Evolutionary conservation across 2,797 vertebrate genomes (phyloP).

Genomic region (Dromococcyx pavoninus): DNA sequence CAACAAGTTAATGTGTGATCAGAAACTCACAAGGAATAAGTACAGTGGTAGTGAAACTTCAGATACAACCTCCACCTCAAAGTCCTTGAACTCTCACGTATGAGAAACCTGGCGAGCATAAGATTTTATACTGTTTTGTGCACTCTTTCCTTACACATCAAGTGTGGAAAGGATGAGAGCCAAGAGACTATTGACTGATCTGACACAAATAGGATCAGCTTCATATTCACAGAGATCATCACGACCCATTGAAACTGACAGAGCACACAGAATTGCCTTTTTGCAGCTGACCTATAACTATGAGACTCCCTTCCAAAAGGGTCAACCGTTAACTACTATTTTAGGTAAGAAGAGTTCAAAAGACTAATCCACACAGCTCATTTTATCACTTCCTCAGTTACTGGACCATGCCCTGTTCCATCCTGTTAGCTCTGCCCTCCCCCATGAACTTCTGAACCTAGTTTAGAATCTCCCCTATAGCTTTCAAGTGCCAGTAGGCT

Average conservation of each 20-base stretch:
- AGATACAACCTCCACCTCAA: not conserved
- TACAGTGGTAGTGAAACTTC: not conserved
- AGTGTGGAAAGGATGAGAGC: not conserved
- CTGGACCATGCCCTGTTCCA: not conserved
- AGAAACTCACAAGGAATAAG: conserved; percentile 15
- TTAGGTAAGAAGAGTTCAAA: conserved; percentile 3
- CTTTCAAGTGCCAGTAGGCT: not conserved
- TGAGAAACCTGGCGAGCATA: not conserved
- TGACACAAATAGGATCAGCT: not conserved
- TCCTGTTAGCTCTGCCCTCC: not conserved
- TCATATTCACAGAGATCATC: not conserved
- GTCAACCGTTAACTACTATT: not conserved
- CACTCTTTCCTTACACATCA: not conserved
- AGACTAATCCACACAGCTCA: not conserved
- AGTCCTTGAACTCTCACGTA: not conserved
- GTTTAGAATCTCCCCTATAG: not conserved
- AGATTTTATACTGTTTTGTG: not conserved
- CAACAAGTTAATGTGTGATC: conserved; percentile 1
- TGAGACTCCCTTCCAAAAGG: not conserved
- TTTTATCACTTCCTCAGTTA: conserved; percentile 2
- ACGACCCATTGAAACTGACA: not conserved
- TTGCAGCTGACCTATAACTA: not conserved
- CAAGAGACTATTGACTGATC: not conserved
- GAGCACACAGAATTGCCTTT: not conserved
- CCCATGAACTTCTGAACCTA: not conserved